phyloP scores from a whole-genome alignment of 2,113 vertebrate species.

The Tenrec ecaudatus region DNA sequence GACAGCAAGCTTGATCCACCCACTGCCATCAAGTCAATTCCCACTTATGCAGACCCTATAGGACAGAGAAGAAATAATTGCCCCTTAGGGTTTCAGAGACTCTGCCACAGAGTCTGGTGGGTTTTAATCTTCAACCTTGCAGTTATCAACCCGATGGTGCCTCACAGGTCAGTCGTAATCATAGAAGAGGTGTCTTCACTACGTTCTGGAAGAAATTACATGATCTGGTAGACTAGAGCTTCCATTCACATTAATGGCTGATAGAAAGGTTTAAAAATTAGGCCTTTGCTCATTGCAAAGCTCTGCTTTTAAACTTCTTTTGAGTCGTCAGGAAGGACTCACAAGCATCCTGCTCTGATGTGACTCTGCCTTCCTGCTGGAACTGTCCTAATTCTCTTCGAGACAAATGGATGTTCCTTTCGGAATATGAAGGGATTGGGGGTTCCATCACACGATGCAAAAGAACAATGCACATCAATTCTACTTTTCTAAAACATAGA shows the following conservation, averaged over 20 bases:
- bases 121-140: neutral
- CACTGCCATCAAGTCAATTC: no score
- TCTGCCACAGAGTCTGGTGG: no score
- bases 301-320: neutral
- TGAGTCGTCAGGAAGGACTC: neutral
- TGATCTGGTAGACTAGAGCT: neutral
- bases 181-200: neutral
- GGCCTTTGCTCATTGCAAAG: conserved; percentile 19
- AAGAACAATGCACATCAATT: neutral
- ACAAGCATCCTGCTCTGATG: neutral
- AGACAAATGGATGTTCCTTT: neutral
- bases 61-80: no score
- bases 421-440: neutral
- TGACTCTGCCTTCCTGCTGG: neutral
- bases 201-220: neutral
- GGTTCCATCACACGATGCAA: neutral
- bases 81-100: no score
- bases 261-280: neutral
- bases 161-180: neutral
- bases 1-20: no score
- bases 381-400: neutral
- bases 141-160: no score
- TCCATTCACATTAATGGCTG: neutral
- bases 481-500: neutral
- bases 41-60: no score